phyloP scores from a whole-genome alignment of 2,888 invertebrate genomes.

The Nephrotoma appendiculata region DNA sequence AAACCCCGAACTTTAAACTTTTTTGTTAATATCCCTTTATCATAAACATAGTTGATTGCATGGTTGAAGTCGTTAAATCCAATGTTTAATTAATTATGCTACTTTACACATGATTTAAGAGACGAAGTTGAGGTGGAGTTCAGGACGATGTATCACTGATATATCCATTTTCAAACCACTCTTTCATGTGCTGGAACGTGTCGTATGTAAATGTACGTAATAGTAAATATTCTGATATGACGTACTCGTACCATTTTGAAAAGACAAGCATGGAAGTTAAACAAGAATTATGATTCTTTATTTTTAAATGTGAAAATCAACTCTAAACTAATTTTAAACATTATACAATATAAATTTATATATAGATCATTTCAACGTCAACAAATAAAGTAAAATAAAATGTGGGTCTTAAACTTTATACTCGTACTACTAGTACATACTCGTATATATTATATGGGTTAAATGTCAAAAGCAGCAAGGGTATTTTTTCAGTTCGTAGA shows the following conservation, averaged over 20 bases:
- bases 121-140: too few species aligned
- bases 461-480: background rate
- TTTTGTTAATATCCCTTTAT: background rate
- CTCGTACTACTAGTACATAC: background rate
- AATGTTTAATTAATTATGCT: background rate
- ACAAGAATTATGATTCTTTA: background rate
- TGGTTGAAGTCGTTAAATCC: background rate
- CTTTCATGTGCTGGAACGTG: too few species aligned
- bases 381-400: background rate
- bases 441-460: background rate
- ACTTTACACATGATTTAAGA: too few species aligned
- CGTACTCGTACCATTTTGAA: background rate
- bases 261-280: background rate
- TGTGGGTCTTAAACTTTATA: background rate
- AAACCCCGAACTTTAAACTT: background rate
- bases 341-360: background rate
- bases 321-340: background rate
- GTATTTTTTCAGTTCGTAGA: background rate
- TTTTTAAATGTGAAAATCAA: background rate
- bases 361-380: background rate
- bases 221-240: background rate
- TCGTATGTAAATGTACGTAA: too few species aligned
- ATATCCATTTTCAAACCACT: too few species aligned
- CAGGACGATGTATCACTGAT: too few species aligned
- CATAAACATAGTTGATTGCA: background rate